Evolutionary conservation across 2,113 vertebrate genomes (phyloP).

Genomic region (Phaetusa simplex): DNA sequence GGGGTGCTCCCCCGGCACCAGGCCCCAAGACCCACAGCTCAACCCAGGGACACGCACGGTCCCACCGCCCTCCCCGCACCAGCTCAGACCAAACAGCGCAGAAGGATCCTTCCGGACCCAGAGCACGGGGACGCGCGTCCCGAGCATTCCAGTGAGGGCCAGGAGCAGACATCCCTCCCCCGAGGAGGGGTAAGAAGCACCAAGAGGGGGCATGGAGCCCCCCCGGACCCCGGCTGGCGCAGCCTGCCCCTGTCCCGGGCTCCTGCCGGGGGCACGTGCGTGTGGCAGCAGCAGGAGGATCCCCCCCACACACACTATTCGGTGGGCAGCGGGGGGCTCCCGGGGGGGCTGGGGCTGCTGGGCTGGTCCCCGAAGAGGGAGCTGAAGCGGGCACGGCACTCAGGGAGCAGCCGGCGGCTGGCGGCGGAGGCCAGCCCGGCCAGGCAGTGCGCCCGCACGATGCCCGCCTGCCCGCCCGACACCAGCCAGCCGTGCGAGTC

Average conservation of each 20-base stretch:
- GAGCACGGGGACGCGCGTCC: not conserved
- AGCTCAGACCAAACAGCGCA: not conserved
- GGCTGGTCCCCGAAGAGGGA: slow-evolving; percentile 48
- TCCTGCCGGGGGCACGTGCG: fast-evolving
- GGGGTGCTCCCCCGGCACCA: fast-evolving
- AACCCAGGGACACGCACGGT: fast-evolving
- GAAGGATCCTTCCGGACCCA: not conserved
- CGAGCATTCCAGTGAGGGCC: not conserved
- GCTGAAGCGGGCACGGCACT: slow-evolving; percentile 75
- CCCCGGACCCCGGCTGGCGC: not conserved
- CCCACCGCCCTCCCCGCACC: not conserved
- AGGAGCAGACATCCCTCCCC: not conserved
- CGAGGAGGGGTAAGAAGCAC: not conserved
- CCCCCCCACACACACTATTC: fast-evolving
- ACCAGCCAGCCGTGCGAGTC: slow-evolving; percentile 84
- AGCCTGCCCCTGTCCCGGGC: not conserved
- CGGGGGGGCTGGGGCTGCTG: not conserved
- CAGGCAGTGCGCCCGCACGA: slow-evolving; percentile 86
- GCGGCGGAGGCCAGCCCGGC: slow-evolving; percentile 69
- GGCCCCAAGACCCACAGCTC: not conserved
- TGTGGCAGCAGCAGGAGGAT: not conserved
- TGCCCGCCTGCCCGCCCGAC: slow-evolving; percentile 86
- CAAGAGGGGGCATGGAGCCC: not conserved
- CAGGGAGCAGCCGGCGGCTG: slow-evolving; percentile 62
- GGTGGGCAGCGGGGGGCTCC: not conserved